phyloP scores from a whole-genome alignment of 2,113 vertebrate genomes.

The Asarcornis scutulata region DNA sequence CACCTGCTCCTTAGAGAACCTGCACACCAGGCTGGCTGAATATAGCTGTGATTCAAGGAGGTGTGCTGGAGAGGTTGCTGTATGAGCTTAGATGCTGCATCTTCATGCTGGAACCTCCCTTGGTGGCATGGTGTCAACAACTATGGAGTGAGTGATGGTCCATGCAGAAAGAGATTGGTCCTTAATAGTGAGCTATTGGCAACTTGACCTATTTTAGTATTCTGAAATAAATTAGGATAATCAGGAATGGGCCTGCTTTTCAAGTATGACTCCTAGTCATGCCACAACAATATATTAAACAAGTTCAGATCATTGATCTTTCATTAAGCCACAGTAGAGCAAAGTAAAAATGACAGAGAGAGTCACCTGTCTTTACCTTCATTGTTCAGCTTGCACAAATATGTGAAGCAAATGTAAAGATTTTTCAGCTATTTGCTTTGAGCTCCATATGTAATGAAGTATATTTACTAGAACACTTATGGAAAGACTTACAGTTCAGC shows the following conservation, averaged over 20 bases:
- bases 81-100: background rate
- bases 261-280: background rate
- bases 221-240: background rate
- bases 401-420: background rate
- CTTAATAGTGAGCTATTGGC: background rate
- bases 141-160: background rate
- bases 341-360: background rate
- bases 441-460: background rate
- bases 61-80: background rate
- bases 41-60: background rate
- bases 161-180: background rate
- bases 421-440: background rate
- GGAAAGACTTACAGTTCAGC: background rate
- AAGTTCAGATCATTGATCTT: background rate
- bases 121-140: rapidly evolving
- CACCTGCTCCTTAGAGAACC: background rate
- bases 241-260: background rate
- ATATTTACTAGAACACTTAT: background rate
- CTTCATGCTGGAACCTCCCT: background rate
- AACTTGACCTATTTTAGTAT: background rate
- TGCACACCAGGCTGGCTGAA: background rate
- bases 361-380: background rate
- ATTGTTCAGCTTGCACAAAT: background rate
- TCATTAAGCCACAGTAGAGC: background rate
- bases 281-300: background rate